Conservation (phyloP, 2,797 vertebrate genomes). For the Ibycter americanus region DNA sequence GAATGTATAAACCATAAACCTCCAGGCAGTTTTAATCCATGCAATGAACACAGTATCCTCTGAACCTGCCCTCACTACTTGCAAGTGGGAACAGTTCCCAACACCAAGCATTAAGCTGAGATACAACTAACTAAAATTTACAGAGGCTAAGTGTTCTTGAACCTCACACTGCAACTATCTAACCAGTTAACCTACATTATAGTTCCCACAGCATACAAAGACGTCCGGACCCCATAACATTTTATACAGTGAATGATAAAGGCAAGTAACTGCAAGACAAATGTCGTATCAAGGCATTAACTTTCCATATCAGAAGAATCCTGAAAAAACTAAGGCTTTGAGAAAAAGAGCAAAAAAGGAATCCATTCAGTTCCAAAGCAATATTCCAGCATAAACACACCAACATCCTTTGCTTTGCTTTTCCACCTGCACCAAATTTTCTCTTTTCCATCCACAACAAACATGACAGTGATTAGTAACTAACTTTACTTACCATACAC, state of each 20-base stretch:
- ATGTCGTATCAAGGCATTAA: neutral
- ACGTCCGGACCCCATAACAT: neutral
- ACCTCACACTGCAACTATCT: neutral
- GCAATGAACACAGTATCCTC: neutral
- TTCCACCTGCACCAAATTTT: neutral
- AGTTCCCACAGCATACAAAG: neutral
- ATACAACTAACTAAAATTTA: neutral
- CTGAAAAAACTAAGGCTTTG: neutral
- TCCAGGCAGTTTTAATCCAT: neutral
- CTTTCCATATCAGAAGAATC: neutral
- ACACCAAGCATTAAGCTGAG: neutral
- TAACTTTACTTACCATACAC: neutral
- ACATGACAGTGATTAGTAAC: neutral
- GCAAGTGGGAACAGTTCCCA: neutral
- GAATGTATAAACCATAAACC: slow-evolving; percentile 36
- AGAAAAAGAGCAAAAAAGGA: neutral
- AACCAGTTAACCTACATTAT: neutral
- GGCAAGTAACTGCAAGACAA: neutral
- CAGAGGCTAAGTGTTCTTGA: neutral
- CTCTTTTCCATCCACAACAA: neutral
- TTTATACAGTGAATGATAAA: neutral
- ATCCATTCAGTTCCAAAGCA: neutral
- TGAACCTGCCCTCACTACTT: neutral
- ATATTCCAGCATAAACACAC: neutral
- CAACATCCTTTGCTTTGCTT: neutral